Conservation (phyloP, 2,888 invertebrate species). For the Mythimna impura region DNA sequence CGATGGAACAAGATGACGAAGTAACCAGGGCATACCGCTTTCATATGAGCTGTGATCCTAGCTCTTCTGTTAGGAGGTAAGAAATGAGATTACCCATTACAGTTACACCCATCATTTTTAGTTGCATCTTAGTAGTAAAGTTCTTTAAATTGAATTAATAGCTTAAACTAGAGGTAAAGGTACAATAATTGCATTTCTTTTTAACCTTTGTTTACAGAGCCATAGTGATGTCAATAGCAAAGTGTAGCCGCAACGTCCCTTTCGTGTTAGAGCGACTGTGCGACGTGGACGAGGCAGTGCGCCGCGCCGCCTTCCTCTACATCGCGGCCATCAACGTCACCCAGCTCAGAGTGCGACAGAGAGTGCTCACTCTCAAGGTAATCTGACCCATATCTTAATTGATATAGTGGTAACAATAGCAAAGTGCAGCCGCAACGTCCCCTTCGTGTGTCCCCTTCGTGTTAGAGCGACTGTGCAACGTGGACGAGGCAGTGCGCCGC, state of each 20-base stretch:
- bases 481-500: slow-evolving; percentile 93
- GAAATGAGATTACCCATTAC: no score
- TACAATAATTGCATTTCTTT: no score
- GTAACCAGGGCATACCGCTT: slow-evolving; percentile 93
- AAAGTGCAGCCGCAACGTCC: slow-evolving; percentile 92
- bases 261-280: slow-evolving; percentile 93
- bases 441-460: slow-evolving; percentile 93
- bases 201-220: slow-evolving; percentile 82
- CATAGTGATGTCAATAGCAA: slow-evolving; percentile 93
- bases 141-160: no score
- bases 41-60: slow-evolving; percentile 94
- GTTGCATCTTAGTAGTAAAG: no score
- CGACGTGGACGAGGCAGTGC: slow-evolving; percentile 94
- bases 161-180: no score
- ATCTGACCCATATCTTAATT: background rate
- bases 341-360: slow-evolving; percentile 84
- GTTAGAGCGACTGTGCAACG: slow-evolving; percentile 93
- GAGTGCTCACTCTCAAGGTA: slow-evolving; percentile 86
- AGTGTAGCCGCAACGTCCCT: slow-evolving; percentile 92
- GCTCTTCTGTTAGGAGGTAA: slow-evolving; percentile 92
- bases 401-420: slow-evolving; percentile 89
- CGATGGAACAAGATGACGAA: slow-evolving; percentile 93
- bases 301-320: slow-evolving; percentile 89
- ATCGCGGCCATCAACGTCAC: slow-evolving; percentile 87
- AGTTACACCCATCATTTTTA: no score